These are phyloP conservation scores for Heliconius sara DNA, from an alignment of 2,888 invertebrate species.

Conservation along the genomic window DNA sequence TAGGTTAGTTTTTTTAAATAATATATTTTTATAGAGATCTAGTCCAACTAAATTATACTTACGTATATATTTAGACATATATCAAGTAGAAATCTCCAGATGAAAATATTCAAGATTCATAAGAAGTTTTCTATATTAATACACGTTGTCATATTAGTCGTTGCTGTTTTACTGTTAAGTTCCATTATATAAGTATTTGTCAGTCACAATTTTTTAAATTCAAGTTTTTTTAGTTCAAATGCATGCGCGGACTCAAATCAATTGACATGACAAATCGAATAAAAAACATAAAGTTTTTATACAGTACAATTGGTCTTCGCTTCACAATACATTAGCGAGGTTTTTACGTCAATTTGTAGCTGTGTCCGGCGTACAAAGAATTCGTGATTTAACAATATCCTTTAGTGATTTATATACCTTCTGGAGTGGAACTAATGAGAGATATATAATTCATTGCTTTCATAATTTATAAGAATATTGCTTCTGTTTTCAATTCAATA, in stretches of 20 bases:
- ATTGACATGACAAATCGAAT: constrained; percentile 21
- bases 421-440: constrained; percentile 27
- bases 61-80: not conserved
- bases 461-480: constrained; percentile 7
- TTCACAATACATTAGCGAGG: constrained; percentile 15
- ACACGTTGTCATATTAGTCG: no score
- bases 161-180: not conserved
- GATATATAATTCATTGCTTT: constrained; percentile 8
- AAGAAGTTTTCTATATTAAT: no score
- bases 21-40: not conserved
- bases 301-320: not conserved
- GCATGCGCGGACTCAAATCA: not conserved
- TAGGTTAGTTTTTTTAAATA: not conserved
- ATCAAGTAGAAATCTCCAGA: no score
- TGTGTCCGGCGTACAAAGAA: constrained; percentile 1
- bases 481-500: not conserved
- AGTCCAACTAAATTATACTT: no score
- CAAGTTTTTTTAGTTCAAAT: not conserved
- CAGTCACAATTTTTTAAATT: not conserved
- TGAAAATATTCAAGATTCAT: no score
- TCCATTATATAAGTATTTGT: not conserved
- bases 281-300: constrained; percentile 7
- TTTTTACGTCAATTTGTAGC: constrained; percentile 22
- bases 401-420: constrained; percentile 22
- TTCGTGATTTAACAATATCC: constrained; percentile 29